Evolutionary conservation across 2,888 invertebrate genomes (phyloP).

Genomic region (Acleris holmiana): DNA sequence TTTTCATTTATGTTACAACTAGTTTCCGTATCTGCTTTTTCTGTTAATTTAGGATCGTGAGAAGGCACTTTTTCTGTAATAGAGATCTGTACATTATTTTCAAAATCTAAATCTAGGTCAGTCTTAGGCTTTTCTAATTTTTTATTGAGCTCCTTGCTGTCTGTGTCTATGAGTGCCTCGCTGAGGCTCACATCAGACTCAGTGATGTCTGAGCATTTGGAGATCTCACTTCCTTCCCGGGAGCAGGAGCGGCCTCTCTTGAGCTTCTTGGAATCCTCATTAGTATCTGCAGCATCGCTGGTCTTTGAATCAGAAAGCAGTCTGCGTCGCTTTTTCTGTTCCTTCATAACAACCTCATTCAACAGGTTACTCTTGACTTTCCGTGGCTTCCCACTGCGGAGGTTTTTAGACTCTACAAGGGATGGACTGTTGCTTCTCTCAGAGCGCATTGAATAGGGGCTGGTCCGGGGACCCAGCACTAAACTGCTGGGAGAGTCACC

Average conservation of each 20-base stretch:
- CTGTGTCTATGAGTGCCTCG: conserved; percentile 77
- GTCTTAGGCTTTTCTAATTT: conserved; percentile 83
- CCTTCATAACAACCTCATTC: conserved; percentile 84
- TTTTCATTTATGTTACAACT: conserved; percentile 68
- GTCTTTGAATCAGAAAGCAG: conserved; percentile 83
- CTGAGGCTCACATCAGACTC: conserved; percentile 87
- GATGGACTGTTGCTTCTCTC: conserved; percentile 83
- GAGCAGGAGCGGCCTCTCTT: conserved; percentile 80
- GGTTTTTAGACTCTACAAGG: conserved; percentile 79
- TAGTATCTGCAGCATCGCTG: conserved; percentile 62
- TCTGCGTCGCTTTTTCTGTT: conserved; percentile 81
- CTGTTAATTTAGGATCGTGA: conserved; percentile 73
- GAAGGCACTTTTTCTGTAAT: conserved; percentile 83
- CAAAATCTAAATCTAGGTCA: conserved; percentile 83
- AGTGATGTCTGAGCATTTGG: conserved; percentile 85
- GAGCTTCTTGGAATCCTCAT: conserved; percentile 72
- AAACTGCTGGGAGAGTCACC: conserved; percentile 68
- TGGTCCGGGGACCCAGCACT: conserved; percentile 74
- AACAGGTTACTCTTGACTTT: conserved; percentile 84
- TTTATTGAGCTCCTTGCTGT: conserved; percentile 78
- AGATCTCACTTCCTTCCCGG: conserved; percentile 85
- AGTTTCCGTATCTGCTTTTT: conserved; percentile 68
- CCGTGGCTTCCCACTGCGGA: conserved; percentile 87
- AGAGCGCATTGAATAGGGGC: conserved; percentile 86
- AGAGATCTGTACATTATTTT: conserved; percentile 83